Evolutionary conservation across 37 sponge, comb jelly and placozoan species (phyloP), one percentile per base, ranked within the genome.

Genomic region (Haliclona indistincta): DNA sequence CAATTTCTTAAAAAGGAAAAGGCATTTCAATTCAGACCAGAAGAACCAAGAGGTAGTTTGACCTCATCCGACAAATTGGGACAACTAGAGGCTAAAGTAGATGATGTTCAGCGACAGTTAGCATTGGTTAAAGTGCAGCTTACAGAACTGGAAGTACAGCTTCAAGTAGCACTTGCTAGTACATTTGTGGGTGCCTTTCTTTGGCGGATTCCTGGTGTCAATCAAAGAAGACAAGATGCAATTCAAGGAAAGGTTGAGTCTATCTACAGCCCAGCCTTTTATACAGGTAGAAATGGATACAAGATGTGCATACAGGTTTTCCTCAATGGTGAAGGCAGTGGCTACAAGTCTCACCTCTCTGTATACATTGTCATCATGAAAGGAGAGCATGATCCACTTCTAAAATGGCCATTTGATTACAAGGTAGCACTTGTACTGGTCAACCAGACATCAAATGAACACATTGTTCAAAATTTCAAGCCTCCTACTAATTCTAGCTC

Each of bases 301-400:
- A 79, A 79, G 70, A 68, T 79, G 80, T 79, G 80, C 29, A 38
- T 67, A 15, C 70, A 70, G 28, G 39, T 30, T 10, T 79, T 53
- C 36, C 67, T 79, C 20, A 68, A 79, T 70, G 80, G 80, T 26
- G 80, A 79, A 23, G 80, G 80, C 30, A 26, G 33, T 15, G 80
- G 80, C 6, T 40, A 68, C 41, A 53, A 53, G 6, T 2, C 7
- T 11, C 66, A 71, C 37, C 62, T 79, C 26, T 79, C 80, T 25
- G 13, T 79, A n/a, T 76, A 63, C 54, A 43, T 77, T 65, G 78
- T 77, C 56, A 38, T 79, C 17, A 79, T 79, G 71, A 79, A 51
- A 33, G 80, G 80, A 17, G 49, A 47, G 13, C 13, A 47, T 47
- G 49, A 47, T 13, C 49, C 49, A 47, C 13, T 47, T 17, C 13